Base-by-base conservation (phyloP, 2,888 invertebrate genomes). In the Stenichneumon culpator region DNA sequence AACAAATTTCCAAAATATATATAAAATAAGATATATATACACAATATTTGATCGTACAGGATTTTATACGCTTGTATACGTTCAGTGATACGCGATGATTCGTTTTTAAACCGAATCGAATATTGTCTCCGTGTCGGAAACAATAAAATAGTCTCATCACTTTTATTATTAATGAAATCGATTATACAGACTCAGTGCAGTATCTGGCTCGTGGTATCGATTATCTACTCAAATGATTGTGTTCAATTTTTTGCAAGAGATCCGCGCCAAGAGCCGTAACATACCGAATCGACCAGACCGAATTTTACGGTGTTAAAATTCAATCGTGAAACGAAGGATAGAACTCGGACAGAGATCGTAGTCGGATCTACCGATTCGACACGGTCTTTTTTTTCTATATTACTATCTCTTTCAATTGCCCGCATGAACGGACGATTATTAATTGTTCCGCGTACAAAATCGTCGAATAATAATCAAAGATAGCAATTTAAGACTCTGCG, bases 51-150 rank as follows among this genome's bases (percentile, higher is more conserved):
- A 3, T 39, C 39, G 44, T 47, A 4, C 16, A 47, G 16, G 16
- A 47, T 47, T 25, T 14, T 25, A 14, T 22, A 16, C 16, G 6
- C 44, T 50, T 14, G 25, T n/a, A 60, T 73, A 16, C 39, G 6
- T n/a, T 57, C 25, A 57, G 22, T 44, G 57, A 25, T 44, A 63
- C 28, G 11, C 22, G 7, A 44, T 9, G 65, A 65, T 63, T 79
- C 9, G 52, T 54, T 70, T 65, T 77, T 32, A 47, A 4, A 9
- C 70, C 72, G 80, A 75, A 80, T 47, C 83, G 79, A 84, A 84
- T 81, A 80, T 39, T 60, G 72, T 84, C 70, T 57, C 39, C 80
- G 77, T 80, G 67, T 77, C 80, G 52, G 78, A 73, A 52, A 84
- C 60, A 36, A 80, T 60, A 32, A 54, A 79, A 79, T 19, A 47